A percentile compares a stretch with the other conserved stretches of the same genome.
Conservation (phyloP, 2,797 vertebrate species). For the Myripristis murdjan region DNA sequence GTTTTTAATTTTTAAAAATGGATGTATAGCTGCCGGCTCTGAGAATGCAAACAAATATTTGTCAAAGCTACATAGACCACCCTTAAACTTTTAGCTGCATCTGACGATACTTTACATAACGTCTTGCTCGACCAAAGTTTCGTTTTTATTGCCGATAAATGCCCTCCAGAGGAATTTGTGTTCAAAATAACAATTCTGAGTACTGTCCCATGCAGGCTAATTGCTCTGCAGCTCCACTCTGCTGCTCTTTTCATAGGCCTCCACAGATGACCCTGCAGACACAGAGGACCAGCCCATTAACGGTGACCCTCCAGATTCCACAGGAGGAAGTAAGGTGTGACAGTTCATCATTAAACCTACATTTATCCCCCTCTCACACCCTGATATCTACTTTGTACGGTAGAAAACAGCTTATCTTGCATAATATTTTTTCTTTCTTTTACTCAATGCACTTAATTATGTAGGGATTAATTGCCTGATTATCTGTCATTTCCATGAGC, state of each 20-base stretch:
- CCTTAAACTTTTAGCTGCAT: no score
- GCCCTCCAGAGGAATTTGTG: background rate
- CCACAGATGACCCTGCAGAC: constrained; percentile 34
- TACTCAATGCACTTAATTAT: constrained; percentile 50
- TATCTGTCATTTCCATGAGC: constrained; percentile 45
- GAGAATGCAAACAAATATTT: no score
- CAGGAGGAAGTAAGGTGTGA: constrained; percentile 59
- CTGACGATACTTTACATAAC: background rate
- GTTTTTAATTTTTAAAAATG: no score
- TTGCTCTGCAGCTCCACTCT: constrained; percentile 1
- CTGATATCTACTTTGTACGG: constrained; percentile 21
- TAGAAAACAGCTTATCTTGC: constrained; percentile 41
- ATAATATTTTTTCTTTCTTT: constrained; percentile 14
- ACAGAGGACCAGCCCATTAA: constrained; percentile 29
- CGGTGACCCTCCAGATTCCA: constrained; percentile 67
- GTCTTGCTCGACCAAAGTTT: background rate
- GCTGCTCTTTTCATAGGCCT: constrained; percentile 28
- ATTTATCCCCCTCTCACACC: constrained; percentile 33
- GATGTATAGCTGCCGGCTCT: no score
- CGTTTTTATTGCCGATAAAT: background rate
- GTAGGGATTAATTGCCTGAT: constrained; percentile 58
- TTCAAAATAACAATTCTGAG: background rate
- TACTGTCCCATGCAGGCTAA: background rate
- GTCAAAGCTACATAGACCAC: no score
- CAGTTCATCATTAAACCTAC: constrained; percentile 32